These are phyloP conservation scores for Hydroisotoma schaefferi DNA, from an alignment of 2,888 invertebrate species.

Conservation along the genomic window DNA sequence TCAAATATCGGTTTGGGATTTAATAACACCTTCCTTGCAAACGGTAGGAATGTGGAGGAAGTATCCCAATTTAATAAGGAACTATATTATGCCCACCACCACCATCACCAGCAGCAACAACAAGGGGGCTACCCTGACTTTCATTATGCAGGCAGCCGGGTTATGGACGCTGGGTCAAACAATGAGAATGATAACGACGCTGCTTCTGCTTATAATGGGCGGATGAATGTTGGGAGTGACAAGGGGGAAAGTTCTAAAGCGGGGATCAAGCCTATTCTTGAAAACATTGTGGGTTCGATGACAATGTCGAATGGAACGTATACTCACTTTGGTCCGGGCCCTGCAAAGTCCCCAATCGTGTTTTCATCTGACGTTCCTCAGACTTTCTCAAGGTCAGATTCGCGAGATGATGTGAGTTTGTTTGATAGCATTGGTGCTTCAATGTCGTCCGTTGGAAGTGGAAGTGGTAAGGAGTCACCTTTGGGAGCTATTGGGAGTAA, in stretches of 20 bases:
- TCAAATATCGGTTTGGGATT: too few species aligned
- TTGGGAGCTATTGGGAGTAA: slow-evolving; percentile 3
- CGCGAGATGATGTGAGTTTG: neutral
- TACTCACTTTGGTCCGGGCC: slow-evolving; percentile 44
- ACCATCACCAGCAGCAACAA: slow-evolving; percentile 4
- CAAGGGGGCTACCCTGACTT: neutral
- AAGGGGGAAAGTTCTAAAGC: too few species aligned
- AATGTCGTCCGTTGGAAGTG: neutral
- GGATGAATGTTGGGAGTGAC: neutral
- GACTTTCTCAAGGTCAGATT: neutral
- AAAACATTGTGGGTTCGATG: slow-evolving; percentile 47
- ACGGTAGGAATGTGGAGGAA: neutral
- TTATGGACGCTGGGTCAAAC: neutral
- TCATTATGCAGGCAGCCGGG: neutral
- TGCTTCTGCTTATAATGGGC: neutral
- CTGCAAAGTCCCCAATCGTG: neutral
- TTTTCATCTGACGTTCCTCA: neutral
- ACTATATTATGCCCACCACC: too few species aligned
- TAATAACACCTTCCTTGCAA: too few species aligned
- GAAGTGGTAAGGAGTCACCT: slow-evolving; percentile 21
- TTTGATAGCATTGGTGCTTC: slow-evolving; percentile 3
- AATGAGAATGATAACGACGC: neutral
- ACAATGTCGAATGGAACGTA: slow-evolving; percentile 45
- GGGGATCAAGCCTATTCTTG: slow-evolving; percentile 46
- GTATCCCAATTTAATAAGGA: neutral